These are phyloP conservation scores for Neoitamus cyanurus DNA, from an alignment of 2,888 invertebrate species.

Conservation along the genomic window DNA sequence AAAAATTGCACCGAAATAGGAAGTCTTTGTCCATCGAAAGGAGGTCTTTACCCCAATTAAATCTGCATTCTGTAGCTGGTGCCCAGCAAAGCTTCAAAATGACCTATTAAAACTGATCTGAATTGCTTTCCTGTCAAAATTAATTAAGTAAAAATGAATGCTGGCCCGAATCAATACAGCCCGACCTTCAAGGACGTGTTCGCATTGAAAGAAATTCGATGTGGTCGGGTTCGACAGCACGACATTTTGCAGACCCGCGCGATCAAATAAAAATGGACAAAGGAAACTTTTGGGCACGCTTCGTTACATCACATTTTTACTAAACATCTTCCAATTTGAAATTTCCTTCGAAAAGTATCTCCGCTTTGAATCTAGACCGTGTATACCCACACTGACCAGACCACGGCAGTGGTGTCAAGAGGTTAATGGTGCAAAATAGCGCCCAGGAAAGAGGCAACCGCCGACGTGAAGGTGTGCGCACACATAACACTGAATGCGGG, in stretches of 20 bases:
- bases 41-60: neutral
- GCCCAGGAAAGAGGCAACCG: slow-evolving; percentile 1
- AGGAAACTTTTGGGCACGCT: slow-evolving; percentile 17
- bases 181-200: neutral
- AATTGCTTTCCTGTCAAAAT: neutral
- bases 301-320: neutral
- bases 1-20: neutral
- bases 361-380: neutral
- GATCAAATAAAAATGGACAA: neutral
- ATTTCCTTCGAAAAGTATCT: slow-evolving; percentile 10
- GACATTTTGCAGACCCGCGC: neutral
- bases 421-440: slow-evolving; percentile 16
- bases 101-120: neutral
- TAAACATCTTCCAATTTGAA: neutral
- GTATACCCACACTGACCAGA: neutral
- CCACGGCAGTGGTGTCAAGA: neutral
- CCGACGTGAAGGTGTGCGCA: slow-evolving; percentile 12
- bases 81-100: neutral
- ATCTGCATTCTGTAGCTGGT: neutral
- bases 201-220: neutral
- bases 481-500: neutral
- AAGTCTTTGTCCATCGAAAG: neutral
- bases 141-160: neutral
- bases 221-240: neutral
- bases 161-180: neutral